Evolutionary conservation across 2,888 invertebrate species (phyloP), one percentile per base, ranked within the genome.

Genomic region (Kryphioiulus occultus): DNA sequence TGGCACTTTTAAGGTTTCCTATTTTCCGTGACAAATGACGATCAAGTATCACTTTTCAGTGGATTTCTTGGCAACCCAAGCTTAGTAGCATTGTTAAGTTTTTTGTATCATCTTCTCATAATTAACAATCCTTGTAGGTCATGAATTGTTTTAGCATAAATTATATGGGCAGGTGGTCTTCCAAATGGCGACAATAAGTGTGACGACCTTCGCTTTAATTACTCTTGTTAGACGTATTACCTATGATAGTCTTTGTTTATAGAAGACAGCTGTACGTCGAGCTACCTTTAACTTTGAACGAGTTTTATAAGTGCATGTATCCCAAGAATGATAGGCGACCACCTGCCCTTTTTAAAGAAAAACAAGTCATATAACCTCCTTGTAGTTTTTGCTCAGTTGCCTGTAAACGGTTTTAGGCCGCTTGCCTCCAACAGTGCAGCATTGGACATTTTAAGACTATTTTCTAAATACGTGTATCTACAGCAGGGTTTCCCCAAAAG

Each of bases 101-200:
- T 59, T 59, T 59, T 59, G 59, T 22, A n/a, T 59, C 59, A 7
- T 59, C 59, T 22, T 59, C 22, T 7, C 78, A 30, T 30, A 15
- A 78, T 26, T 78, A 26, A 15, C 78, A 30, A 15, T 10, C 30
- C 30, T 30, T 30, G 30, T 78, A 30, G 78, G 26, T 30, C 78
- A 78, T 78, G 78, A 30, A 78, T 78, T 78, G 30, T 30, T 78
- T 78, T 26, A n/a, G 12, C 78, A 26, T 78, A 78, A 78, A 78
- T 30, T 78, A n/a, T 26, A 78, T 30, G 78, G 78, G 30, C 78
- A 78, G 78, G 78, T 78, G 78, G 78, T 78, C 30, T 78, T 78
- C 78, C 78, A 12, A 78, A 30, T 22, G 59, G 59, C 22, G 59
- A 59, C 59, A 22, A 59, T 59, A 59, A 59, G 59, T 59, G 3